Conservation (phyloP, 2,888 invertebrate genomes). For the Mactromeris polynyma region DNA sequence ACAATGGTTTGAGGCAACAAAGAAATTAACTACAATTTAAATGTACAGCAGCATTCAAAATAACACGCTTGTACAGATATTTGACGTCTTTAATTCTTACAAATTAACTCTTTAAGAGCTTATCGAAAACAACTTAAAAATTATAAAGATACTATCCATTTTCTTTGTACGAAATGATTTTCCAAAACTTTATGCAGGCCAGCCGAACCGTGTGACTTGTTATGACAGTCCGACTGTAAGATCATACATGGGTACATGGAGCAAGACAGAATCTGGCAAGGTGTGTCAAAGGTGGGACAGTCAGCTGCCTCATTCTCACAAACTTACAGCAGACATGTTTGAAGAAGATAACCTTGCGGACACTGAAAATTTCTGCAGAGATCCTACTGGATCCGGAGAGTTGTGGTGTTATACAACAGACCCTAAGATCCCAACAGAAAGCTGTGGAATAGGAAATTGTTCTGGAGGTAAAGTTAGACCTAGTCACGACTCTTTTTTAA, state of each 20-base stretch:
- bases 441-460: neutral
- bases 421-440: neutral
- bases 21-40: too few species aligned
- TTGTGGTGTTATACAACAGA: neutral
- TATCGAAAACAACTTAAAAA: too few species aligned
- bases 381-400: neutral
- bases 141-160: too few species aligned
- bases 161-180: too few species aligned
- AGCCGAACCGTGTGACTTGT: neutral
- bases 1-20: too few species aligned
- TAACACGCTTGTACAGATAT: too few species aligned
- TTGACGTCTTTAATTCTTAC: too few species aligned
- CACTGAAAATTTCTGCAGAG: neutral
- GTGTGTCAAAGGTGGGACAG: slow-evolving; percentile 3
- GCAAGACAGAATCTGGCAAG: neutral
- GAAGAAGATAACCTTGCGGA: neutral
- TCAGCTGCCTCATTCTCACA: too few species aligned
- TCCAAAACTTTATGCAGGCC: neutral
- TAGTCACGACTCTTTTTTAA: too few species aligned
- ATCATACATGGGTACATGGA: neutral
- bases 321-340: too few species aligned
- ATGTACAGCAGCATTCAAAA: too few species aligned
- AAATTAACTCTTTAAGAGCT: too few species aligned
- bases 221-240: slow-evolving; percentile 2
- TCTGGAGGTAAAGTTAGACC: neutral